phyloP scores from a whole-genome alignment of 2,888 invertebrate species.

The Auanema sp. region DNA sequence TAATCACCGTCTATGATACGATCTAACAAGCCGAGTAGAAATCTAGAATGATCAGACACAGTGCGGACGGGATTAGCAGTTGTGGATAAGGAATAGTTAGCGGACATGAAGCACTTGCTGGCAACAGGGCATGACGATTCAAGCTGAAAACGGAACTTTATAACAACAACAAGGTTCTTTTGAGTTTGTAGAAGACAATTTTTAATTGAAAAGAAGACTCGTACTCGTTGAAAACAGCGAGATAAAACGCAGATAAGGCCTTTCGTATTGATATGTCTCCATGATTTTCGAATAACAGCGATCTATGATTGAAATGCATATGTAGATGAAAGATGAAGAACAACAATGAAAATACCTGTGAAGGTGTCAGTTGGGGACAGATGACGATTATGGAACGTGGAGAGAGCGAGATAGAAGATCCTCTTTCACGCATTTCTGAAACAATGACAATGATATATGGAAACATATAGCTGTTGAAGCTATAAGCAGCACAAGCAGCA shows the following conservation, averaged over 20 bases:
- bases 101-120: slow-evolving; percentile 37
- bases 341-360: slow-evolving; percentile 28
- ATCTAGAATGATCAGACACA: slow-evolving; percentile 51
- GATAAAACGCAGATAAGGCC: slow-evolving; percentile 51
- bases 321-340: neutral
- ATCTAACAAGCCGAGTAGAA: slow-evolving; percentile 47
- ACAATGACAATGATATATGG: neutral
- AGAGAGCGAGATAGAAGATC: slow-evolving; percentile 30
- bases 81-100: slow-evolving; percentile 32
- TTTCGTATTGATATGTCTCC: slow-evolving; percentile 62
- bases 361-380: slow-evolving; percentile 42
- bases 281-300: slow-evolving; percentile 48
- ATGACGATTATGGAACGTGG: slow-evolving; percentile 38
- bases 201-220: slow-evolving; percentile 7
- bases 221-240: slow-evolving; percentile 54
- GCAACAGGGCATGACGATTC: slow-evolving; percentile 39
- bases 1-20: slow-evolving; percentile 52
- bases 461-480: neutral
- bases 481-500: neutral
- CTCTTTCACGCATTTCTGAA: slow-evolving; percentile 33
- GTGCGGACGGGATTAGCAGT: slow-evolving; percentile 32
- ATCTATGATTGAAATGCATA: slow-evolving; percentile 26
- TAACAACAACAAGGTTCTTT: neutral
- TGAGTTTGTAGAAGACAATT: too few species aligned
- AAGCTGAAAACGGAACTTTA: slow-evolving; percentile 22